A percentile compares a stretch with the other conserved stretches of the same genome.
Evolutionary conservation across 2,888 invertebrate species (phyloP).

Genomic region (Metellina segmentata): DNA sequence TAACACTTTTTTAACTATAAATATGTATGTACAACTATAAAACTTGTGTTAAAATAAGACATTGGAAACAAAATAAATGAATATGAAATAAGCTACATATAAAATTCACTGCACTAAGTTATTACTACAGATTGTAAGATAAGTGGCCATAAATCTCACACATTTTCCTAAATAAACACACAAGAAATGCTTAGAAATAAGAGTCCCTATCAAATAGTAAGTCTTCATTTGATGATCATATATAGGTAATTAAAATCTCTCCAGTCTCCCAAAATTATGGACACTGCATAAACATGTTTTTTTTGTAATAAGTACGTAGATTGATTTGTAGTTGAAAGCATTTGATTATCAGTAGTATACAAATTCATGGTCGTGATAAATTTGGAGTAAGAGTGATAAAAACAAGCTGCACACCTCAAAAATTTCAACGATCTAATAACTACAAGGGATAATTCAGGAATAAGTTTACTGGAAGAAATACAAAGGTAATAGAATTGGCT

Average conservation of each 20-base stretch:
- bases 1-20: constrained; percentile 55
- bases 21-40: constrained; percentile 68
- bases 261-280: not conserved
- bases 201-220: not conserved
- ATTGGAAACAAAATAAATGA: constrained; percentile 37
- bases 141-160: constrained; percentile 30
- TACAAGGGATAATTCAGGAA: not conserved
- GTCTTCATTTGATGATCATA: not conserved
- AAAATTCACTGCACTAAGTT: constrained; percentile 43
- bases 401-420: not conserved
- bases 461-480: not conserved
- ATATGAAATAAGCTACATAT: constrained; percentile 50
- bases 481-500: not conserved
- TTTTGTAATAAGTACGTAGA: constrained; percentile 35
- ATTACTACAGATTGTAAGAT: constrained; percentile 30
- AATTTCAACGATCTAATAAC: not conserved
- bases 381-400: not conserved
- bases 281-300: constrained; percentile 1
- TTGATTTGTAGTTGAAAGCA: constrained; percentile 69
- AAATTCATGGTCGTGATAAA: constrained; percentile 46
- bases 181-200: constrained; percentile 4
- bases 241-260: not conserved
- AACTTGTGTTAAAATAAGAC: constrained; percentile 56
- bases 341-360: constrained; percentile 51
- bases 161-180: constrained; percentile 17